Conservation (phyloP, 1,140 invertebrate genomes). For the Nomia melanderi region DNA sequence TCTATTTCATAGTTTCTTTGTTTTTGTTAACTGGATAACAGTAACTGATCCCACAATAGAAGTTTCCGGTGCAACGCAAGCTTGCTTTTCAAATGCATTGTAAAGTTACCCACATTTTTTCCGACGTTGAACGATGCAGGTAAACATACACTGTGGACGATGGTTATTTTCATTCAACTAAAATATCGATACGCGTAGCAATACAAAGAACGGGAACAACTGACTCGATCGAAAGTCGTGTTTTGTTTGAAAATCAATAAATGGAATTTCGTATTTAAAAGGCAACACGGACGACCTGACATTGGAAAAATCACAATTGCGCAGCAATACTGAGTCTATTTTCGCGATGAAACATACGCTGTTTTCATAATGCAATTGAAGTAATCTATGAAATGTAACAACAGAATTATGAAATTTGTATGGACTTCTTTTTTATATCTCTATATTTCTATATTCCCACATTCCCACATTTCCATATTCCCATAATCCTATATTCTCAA, state of each 20-base stretch:
- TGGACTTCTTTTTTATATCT: too few species aligned
- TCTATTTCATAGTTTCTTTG: too few species aligned
- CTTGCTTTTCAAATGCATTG: too few species aligned
- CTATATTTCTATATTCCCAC: too few species aligned
- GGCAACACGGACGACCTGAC: neutral
- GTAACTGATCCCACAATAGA: too few species aligned
- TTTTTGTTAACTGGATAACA: too few species aligned
- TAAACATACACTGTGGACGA: neutral
- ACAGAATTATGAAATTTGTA: too few species aligned
- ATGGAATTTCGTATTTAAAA: neutral
- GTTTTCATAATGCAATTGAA: too few species aligned
- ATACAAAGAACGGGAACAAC: neutral
- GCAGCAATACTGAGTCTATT: neutral
- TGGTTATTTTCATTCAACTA: neutral
- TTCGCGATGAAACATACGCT: neutral
- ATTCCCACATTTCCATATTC: too few species aligned
- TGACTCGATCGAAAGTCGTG: neutral
- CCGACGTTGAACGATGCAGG: neutral
- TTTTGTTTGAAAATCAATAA: neutral
- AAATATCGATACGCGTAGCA: neutral
- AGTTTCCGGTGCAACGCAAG: too few species aligned
- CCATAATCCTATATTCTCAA: too few species aligned
- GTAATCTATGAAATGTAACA: too few species aligned
- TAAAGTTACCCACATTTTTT: neutral
- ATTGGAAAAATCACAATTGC: neutral